These are phyloP conservation scores for Buceros bicornis DNA, from an alignment of 2,797 vertebrate species.

Conservation along the genomic window DNA sequence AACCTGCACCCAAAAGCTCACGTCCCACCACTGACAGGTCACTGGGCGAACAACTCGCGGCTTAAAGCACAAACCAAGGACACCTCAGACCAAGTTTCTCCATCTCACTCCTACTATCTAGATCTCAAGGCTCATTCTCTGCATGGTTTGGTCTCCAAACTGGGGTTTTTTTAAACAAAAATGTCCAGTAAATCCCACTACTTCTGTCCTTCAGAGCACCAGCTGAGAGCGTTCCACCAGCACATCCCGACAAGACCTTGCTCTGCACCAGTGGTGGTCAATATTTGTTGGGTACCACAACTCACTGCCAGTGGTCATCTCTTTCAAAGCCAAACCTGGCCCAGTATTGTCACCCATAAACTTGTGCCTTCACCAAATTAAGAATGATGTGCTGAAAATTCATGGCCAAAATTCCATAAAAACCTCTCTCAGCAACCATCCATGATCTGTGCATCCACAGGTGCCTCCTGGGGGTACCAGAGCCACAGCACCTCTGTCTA, in stretches of 20 bases:
- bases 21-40: rapidly evolving
- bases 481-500: rapidly evolving
- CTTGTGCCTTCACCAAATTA: no score
- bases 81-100: not conserved
- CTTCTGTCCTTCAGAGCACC: not conserved
- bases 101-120: not conserved
- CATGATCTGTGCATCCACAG: not conserved
- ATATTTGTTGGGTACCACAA: not conserved
- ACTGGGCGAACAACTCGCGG: not conserved
- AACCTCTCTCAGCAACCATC: not conserved
- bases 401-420: not conserved
- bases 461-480: not conserved
- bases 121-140: not conserved
- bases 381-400: not conserved
- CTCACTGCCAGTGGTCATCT: not conserved
- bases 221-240: not conserved
- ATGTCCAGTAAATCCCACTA: not conserved
- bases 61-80: not conserved
- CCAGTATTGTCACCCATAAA: not conserved
- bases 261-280: not conserved
- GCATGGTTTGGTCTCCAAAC: not conserved
- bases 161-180: not conserved
- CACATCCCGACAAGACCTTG: rapidly evolving
- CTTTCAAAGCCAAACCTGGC: not conserved
- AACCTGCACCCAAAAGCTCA: not conserved